phyloP scores from a whole-genome alignment of 2,888 invertebrate species.

The Timema cristinae region DNA sequence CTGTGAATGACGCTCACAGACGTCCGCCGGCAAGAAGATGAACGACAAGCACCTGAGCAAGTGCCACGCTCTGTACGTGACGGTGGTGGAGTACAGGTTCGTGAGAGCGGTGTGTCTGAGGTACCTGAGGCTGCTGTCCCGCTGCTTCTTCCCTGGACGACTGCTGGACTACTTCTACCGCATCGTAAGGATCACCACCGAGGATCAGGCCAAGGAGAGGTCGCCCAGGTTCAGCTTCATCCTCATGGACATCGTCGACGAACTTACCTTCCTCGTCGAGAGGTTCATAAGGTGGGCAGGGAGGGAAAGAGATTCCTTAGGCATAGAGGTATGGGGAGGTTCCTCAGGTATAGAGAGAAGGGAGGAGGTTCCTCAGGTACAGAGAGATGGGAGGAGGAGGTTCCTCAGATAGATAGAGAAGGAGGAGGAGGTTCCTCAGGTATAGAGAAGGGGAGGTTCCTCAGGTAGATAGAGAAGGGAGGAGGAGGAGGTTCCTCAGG shows the following conservation, averaged over 20 bases:
- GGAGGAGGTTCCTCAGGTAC: no score
- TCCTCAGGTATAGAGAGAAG: no score
- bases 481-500: no score
- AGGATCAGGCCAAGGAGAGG: constrained; percentile 6
- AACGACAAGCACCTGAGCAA: not conserved
- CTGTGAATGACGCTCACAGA: not conserved
- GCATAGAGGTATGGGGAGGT: no score
- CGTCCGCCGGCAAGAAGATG: not conserved
- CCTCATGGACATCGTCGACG: constrained; percentile 17
- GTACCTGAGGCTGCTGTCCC: constrained; percentile 4
- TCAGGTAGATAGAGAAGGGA: no score
- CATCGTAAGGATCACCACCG: not conserved
- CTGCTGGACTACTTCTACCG: constrained; percentile 13
- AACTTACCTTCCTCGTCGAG: constrained; percentile 17
- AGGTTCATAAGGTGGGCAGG: not conserved
- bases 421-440: no score
- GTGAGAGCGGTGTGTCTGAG: constrained; percentile 6
- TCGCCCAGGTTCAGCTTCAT: constrained; percentile 6
- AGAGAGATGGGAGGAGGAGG: no score
- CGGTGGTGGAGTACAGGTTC: constrained; percentile 16
- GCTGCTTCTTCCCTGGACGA: constrained; percentile 4
- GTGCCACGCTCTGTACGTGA: constrained; percentile 15
- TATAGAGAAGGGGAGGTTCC: no score
- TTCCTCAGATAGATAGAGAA: no score
- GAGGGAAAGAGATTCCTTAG: no score